Evolutionary conservation across 2,113 vertebrate genomes (phyloP), one percentile per base, ranked within the genome.

Genomic region (Semnornis frantzii): DNA sequence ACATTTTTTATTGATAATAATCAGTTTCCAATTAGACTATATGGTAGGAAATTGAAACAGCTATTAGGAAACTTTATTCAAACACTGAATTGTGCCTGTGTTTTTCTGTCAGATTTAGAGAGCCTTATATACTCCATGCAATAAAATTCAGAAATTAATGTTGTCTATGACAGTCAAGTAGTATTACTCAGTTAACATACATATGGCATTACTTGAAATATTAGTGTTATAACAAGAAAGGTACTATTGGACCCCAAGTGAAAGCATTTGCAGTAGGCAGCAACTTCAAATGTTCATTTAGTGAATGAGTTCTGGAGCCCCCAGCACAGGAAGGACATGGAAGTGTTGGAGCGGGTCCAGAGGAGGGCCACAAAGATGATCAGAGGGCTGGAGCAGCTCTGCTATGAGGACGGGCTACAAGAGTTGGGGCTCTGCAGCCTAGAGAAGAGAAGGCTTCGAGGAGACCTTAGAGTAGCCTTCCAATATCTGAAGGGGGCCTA

Each of bases 121-220:
- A 96, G 15, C 39, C n/a, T 68, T 94, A 14, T 89, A 68, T 92
- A 84, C 85, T 87, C 65, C 25, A 85, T 88, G 60, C 64, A 62
- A 42, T 50, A 89, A 83, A 13, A 83, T 89, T 89, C 69, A 94
- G 58, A 95, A 97, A 94, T 95, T 52, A 90, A 13, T 89, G 21
- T 34, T n/a, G 54, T 50, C 76, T 73, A 46, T 44, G 46, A 69
- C 39, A 84, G 33, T 71, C 64, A 85, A 76, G 68, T 93, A 50
- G 55, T 87, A 30, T 74, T 65, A 70, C 9, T 92, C 50, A 17
- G 69, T 60, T 79, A 75, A 64, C 34, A 46, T 72, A 44, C 71
- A 85, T 90, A 37, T 91, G 30, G 20, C 72, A 58, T 90, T 94
- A 69, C 66, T 89, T 82, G 57, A 76, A 85, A 48, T 33, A 64